Base-by-base conservation (phyloP, 2,113 vertebrate genomes). In the Dasypus novemcinctus region DNA sequence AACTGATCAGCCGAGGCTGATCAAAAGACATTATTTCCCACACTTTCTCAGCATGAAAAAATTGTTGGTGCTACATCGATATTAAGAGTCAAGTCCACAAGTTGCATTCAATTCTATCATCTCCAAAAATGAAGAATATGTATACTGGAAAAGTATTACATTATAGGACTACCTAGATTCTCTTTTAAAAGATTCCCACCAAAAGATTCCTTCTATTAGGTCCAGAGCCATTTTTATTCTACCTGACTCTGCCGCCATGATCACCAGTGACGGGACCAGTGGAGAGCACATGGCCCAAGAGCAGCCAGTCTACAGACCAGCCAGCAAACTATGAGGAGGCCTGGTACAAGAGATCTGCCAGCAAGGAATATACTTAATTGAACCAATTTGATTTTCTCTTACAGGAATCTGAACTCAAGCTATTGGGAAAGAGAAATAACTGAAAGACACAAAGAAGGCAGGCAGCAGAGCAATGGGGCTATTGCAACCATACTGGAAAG, bases 101-200 rank as follows among this genome's bases (percentile, higher is more conserved):
- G n/a, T 31, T 87, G 69, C 75, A 61, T 97, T 94, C 64, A 95
- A 49, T 81, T 75, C 69, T 78, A 82, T 64, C 59, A 83, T 41
- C 33, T 90, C 85, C 68, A 78, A 93, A 85, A 91, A 52, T 11
- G 31, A 68, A 91, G 27, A 80, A 13, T 14, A n/a, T 1, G 4
- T 36, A 25, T 29, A 59, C 54, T 75, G 4, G 15, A 91, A 91
- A 82, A 8, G 52, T 49, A 82, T 9, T 63, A 61, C 36, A 84
- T 84, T 85, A 29, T 63, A 63, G 43, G 76, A 57, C 36, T 82
- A 43, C 46, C 27, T 21, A 94, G 43, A 54, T 33, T 31, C 49
- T 82, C 64, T 84, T 82, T 80, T 68, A 57, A 72, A 95, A 93
- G 23, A 38, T n/a, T 82, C 57, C 33, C 84, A 95, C 31, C 43